Base-by-base conservation (phyloP, 2,797 vertebrate species). In the Cetoscarus ocellatus region DNA sequence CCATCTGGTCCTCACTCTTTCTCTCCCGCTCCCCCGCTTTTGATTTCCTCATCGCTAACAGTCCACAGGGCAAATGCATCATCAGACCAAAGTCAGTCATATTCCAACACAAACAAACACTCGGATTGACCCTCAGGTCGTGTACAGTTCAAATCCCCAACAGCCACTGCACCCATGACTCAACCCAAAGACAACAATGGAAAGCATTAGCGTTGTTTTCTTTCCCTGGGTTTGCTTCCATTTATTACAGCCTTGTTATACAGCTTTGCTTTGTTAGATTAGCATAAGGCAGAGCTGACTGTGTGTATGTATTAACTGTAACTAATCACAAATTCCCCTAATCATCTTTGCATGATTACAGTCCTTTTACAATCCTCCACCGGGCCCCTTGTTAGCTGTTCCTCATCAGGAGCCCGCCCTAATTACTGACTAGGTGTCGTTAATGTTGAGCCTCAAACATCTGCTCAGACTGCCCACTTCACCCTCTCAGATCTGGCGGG, bases 51-150 rank as follows among this genome's bases (percentile, higher is more conserved):
- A 50, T 77, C 71, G 82, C 5, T 42, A 77, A 63, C 8, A 40
- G 79, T 88, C 89, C 91, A 89, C 83, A 64, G 87, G 88, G 88
- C 83, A 87, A 91, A 90, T 91, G 88, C 86, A 91, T 90, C 90
- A 90, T 91, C 87, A 84, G 76, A 86, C 79, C 85, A 80, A 86
- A 90, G 85, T 90, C 89, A 82, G 85, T 92, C 86, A 85, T 87
- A 89, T 86, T 92, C 88, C 88, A 92, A 91, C 70, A 85, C 86
- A 92, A 92, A 92, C 91, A 91, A 90, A 87, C 86, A 76, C 72
- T 42, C 73, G 64, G 79, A 73, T 70, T 90, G 88, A 90, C 83
- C 88, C 79, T 0, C 15, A 17, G 85, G 88, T 92, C 83, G 47
- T 67, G 74, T 89, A 88, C 86, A 87, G 86, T 91, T 88, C 86